Conservation (phyloP, 2,888 invertebrate species). For the Tetropium fuscum region DNA sequence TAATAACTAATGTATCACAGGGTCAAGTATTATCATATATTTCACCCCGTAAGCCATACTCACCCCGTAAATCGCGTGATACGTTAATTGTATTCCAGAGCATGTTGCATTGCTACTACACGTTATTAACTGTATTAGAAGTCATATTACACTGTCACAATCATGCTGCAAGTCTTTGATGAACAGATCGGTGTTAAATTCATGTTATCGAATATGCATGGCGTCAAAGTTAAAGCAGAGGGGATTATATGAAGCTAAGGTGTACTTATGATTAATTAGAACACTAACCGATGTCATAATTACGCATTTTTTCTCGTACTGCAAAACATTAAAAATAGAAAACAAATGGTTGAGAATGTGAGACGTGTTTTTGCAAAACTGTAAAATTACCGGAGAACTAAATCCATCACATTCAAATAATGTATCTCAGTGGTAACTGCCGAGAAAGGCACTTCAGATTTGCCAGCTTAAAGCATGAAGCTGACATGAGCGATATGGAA, state of each 20-base stretch:
- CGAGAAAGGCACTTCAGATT: constrained; percentile 11
- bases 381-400: too few relatives aligned
- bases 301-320: too few relatives aligned
- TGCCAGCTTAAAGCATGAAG: constrained; percentile 11
- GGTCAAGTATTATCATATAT: too few relatives aligned
- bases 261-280: too few relatives aligned
- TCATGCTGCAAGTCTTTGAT: constrained; percentile 38
- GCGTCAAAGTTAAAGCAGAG: constrained; percentile 15
- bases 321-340: too few relatives aligned
- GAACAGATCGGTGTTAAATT: constrained; percentile 31
- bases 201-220: constrained; percentile 13
- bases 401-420: not conserved
- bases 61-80: constrained; percentile 43
- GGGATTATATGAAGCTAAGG: constrained; percentile 1
- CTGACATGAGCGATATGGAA: constrained; percentile 63
- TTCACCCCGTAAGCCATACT: too few relatives aligned
- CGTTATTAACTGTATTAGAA: constrained; percentile 41
- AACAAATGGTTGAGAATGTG: too few relatives aligned
- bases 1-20: too few relatives aligned
- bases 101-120: constrained; percentile 43
- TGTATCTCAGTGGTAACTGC: constrained; percentile 8
- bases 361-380: too few relatives aligned
- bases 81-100: constrained; percentile 43
- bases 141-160: constrained; percentile 40
- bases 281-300: too few relatives aligned